Evolutionary conservation across 2,113 vertebrate genomes (phyloP).

Genomic region (Gobius niger): DNA sequence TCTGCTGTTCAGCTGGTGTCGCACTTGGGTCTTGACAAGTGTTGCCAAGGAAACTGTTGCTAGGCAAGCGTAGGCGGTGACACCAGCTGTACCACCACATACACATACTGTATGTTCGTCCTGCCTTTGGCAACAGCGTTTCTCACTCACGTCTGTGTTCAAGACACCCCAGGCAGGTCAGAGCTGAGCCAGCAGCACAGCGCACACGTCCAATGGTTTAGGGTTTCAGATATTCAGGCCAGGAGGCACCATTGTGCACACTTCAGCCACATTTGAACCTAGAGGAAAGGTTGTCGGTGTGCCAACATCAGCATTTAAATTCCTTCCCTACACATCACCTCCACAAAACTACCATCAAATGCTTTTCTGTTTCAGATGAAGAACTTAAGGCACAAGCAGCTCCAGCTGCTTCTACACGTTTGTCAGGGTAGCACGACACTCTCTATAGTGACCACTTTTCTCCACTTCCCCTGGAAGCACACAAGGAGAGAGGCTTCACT

Average conservation of each 20-base stretch:
- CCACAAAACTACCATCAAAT: not conserved
- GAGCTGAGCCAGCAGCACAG: constrained; percentile 13
- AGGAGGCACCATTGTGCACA: not conserved
- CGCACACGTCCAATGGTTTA: not conserved
- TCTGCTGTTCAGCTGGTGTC: constrained; percentile 62
- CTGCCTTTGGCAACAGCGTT: constrained; percentile 38
- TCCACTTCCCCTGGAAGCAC: no score
- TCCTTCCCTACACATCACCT: not conserved
- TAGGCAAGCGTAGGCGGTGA: constrained; percentile 63
- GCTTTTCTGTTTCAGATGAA: no score
- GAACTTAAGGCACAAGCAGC: no score
- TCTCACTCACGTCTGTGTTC: not conserved
- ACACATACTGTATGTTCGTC: constrained; percentile 6
- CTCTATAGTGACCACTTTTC: no score
- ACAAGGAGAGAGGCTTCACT: no score
- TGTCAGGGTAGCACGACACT: no score
- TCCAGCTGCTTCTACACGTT: no score
- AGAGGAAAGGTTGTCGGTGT: not conserved
- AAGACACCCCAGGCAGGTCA: constrained; percentile 5
- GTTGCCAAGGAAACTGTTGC: constrained; percentile 77
- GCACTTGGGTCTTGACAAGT: constrained; percentile 58
- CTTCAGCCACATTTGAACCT: not conserved
- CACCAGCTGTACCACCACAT: constrained; percentile 39
- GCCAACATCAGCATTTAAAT: not conserved
- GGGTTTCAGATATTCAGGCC: not conserved